A percentile compares a stretch with the other conserved stretches of the same genome.
phyloP scores from a whole-genome alignment of 2,888 invertebrate species.

The Apoda limacodes region DNA sequence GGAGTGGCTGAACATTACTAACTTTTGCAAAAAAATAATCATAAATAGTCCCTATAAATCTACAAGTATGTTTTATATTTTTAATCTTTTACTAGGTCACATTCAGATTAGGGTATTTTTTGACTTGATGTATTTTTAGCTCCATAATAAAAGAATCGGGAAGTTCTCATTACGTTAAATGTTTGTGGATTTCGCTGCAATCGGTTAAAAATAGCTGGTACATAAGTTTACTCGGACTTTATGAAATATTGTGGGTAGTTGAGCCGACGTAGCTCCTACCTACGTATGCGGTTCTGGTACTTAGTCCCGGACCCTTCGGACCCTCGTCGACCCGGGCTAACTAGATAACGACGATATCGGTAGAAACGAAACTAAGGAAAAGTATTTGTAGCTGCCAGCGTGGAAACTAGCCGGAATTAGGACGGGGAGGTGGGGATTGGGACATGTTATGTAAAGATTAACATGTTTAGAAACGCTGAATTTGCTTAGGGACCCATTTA shows the following conservation, averaged over 20 bases:
- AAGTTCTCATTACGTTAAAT: too few relatives aligned
- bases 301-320: slow-evolving; percentile 53
- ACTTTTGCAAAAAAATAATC: too few relatives aligned
- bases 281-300: slow-evolving; percentile 45
- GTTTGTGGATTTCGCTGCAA: too few relatives aligned
- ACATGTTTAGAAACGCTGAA: slow-evolving; percentile 35
- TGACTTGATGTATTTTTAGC: too few relatives aligned
- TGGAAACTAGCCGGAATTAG: slow-evolving; percentile 50
- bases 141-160: too few relatives aligned
- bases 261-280: slow-evolving; percentile 28
- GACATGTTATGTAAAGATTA: slow-evolving; percentile 44
- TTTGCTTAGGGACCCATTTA: slow-evolving; percentile 13
- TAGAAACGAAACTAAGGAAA: slow-evolving; percentile 62
- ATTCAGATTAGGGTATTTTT: too few relatives aligned
- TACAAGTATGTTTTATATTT: too few relatives aligned
- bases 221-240: slow-evolving; percentile 38
- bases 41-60: too few relatives aligned
- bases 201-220: too few relatives aligned
- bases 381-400: slow-evolving; percentile 56
- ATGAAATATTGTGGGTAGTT: slow-evolving; percentile 25
- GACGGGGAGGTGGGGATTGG: slow-evolving; percentile 33
- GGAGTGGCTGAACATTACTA: too few relatives aligned
- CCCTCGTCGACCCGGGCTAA: slow-evolving; percentile 65
- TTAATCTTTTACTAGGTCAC: too few relatives aligned
- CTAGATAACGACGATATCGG: slow-evolving; percentile 66